Percentiles rank a stretch among this genome's conserved stretches.
Evolutionary conservation across 2,797 vertebrate genomes (phyloP).

Genomic region (Aldrovandia affinis): DNA sequence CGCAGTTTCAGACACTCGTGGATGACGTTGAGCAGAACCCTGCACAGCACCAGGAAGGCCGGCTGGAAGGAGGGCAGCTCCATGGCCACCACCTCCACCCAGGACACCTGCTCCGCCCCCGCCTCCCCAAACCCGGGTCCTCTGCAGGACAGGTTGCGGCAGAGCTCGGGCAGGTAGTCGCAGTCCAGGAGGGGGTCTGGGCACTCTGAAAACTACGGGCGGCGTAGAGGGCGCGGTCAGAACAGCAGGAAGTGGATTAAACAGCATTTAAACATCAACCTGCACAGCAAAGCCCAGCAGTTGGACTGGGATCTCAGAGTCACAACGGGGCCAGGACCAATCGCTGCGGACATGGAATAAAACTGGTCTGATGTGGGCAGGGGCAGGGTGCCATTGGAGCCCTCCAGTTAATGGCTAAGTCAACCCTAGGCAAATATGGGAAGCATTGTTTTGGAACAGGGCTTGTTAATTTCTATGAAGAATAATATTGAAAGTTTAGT

Average conservation of each 20-base stretch:
- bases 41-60: constrained; percentile 93
- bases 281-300: too few species aligned
- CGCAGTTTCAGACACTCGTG: constrained; percentile 98
- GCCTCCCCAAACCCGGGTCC: constrained; percentile 71
- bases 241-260: too few species aligned
- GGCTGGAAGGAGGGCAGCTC: constrained; percentile 95
- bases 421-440: too few species aligned
- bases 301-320: too few species aligned
- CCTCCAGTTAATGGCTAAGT: too few species aligned
- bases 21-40: constrained; percentile 96
- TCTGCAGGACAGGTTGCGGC: constrained; percentile 75
- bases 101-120: constrained; percentile 82
- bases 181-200: constrained; percentile 93
- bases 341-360: background rate
- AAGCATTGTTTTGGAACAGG: too few species aligned
- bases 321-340: too few species aligned
- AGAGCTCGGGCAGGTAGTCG: constrained; percentile 89
- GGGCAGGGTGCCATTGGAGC: background rate
- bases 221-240: background rate
- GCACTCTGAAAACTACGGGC: constrained; percentile 85
- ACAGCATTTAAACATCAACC: too few species aligned
- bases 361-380: too few species aligned
- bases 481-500: too few species aligned
- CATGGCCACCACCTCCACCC: constrained; percentile 91
- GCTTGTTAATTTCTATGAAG: too few species aligned